phyloP scores from a whole-genome alignment of 2,888 invertebrate genomes.

The Petrophora chlorosata region DNA sequence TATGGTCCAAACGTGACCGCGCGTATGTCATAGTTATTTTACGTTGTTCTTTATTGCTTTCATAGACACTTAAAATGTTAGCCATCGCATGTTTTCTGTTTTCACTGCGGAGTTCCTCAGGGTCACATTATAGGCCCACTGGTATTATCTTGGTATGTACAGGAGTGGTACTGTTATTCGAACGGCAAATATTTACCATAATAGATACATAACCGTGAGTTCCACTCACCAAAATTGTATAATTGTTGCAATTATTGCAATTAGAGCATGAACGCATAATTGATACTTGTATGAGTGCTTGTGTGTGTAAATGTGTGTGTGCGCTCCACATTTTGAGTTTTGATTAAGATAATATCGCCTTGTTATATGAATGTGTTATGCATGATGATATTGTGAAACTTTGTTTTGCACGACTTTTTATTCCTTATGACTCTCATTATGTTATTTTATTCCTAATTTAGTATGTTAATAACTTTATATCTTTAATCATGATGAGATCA shows the following conservation, averaged over 20 bases:
- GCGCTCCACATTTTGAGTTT: conserved; percentile 48
- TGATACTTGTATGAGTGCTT: no score
- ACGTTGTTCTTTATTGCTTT: conserved; percentile 38
- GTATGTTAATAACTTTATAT: not conserved
- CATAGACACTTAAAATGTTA: conserved; percentile 22
- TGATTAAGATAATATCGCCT: conserved; percentile 43
- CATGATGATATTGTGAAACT: conserved; percentile 18
- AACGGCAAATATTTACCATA: conserved; percentile 28
- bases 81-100: conserved; percentile 28
- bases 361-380: conserved; percentile 31
- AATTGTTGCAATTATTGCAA: conserved; percentile 57
- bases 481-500: no score
- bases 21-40: conserved; percentile 43
- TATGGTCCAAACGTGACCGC: conserved; percentile 40
- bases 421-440: conserved; percentile 1
- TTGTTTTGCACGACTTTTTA: conserved; percentile 13
- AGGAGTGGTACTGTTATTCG: conserved; percentile 27
- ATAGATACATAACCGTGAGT: conserved; percentile 32
- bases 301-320: no score
- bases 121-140: conserved; percentile 30
- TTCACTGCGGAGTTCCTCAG: conserved; percentile 30
- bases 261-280: conserved; percentile 63
- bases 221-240: conserved; percentile 52
- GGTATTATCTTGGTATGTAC: conserved; percentile 28
- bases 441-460: conserved; percentile 1